A percentile compares a stretch with the other conserved stretches of the same genome.
Conservation (phyloP, 53 echinoderm and acorn worm genomes). For the Henricia sp. region DNA sequence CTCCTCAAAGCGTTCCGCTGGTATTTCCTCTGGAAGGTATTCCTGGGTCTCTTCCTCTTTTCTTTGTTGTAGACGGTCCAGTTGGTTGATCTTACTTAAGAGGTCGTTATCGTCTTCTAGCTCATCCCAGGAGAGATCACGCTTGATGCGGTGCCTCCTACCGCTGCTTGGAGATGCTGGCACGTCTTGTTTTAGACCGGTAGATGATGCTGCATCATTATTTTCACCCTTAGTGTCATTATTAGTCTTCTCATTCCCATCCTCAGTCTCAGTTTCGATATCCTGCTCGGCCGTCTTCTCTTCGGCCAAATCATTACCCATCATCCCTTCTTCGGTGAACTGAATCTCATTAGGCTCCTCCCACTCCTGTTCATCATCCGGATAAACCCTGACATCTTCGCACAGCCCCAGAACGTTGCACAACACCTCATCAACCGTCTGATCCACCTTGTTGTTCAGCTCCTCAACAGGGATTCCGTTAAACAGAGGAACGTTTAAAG, state of each 20-base stretch:
- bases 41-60: neutral
- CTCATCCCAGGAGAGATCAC: constrained; percentile 48
- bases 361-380: neutral
- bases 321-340: constrained; percentile 56
- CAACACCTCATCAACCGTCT: constrained; percentile 47
- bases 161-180: neutral
- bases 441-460: constrained; percentile 41
- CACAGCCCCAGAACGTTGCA: constrained; percentile 49
- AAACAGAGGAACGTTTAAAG: neutral
- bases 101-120: constrained; percentile 19
- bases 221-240: neutral
- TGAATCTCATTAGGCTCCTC: constrained; percentile 35
- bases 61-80: neutral
- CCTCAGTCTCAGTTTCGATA: constrained; percentile 15
- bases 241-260: neutral
- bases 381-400: constrained; percentile 8
- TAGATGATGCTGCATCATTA: neutral
- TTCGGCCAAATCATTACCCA: constrained; percentile 10
- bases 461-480: constrained; percentile 35
- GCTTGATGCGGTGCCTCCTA: constrained; percentile 38
- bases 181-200: neutral
- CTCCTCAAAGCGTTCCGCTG: constrained; percentile 44
- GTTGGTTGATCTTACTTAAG: constrained; percentile 25
- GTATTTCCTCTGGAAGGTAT: constrained; percentile 13
- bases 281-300: constrained; percentile 22